phyloP scores from a whole-genome alignment of 2,113 vertebrate genomes.

The Calypte anna region DNA sequence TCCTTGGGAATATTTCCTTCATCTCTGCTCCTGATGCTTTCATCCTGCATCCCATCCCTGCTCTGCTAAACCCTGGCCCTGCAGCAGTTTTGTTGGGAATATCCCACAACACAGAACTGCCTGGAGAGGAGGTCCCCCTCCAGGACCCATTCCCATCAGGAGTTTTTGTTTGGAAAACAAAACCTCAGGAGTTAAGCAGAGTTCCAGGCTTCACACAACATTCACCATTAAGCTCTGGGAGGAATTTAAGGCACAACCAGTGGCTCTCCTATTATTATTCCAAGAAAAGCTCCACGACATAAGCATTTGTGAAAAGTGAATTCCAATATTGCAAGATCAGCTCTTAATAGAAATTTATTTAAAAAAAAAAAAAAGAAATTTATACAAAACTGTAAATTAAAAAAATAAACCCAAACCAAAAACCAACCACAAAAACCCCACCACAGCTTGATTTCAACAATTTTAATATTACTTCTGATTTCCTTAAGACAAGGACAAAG shows the following conservation, averaged over 20 bases:
- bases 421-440: too few relatives aligned
- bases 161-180: background rate
- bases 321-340: background rate
- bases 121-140: background rate
- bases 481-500: background rate
- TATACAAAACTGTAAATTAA: background rate
- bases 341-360: too few relatives aligned
- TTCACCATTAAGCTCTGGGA: background rate
- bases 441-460: background rate
- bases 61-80: background rate
- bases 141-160: background rate
- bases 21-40: background rate
- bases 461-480: background rate
- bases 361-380: too few relatives aligned
- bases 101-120: background rate
- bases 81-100: background rate
- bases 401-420: background rate
- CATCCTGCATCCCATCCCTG: background rate
- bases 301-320: background rate
- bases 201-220: background rate
- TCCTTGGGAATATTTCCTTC: background rate
- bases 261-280: background rate
- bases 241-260: background rate
- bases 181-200: background rate
- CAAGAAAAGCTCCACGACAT: background rate